Conservation (phyloP, 2,888 invertebrate species). For the Tinea pellionella region DNA sequence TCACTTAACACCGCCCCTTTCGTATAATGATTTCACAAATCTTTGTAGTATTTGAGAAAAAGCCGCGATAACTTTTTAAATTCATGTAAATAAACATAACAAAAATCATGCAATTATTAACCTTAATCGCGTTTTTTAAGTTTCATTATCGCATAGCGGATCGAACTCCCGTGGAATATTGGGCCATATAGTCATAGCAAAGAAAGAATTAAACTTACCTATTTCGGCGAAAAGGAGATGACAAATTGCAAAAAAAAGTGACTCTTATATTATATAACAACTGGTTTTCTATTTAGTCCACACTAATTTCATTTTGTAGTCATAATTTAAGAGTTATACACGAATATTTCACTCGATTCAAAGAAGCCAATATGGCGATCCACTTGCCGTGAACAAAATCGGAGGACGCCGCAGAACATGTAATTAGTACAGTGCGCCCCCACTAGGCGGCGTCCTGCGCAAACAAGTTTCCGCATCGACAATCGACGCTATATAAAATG, state of each 20-base stretch:
- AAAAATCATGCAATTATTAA: constrained; percentile 72
- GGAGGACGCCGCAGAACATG: constrained; percentile 68
- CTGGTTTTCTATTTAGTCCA: constrained; percentile 50
- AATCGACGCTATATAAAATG: not conserved
- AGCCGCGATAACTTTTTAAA: constrained; percentile 67
- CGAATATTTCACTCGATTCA: constrained; percentile 62
- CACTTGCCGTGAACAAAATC: constrained; percentile 68
- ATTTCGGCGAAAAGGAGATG: constrained; percentile 39
- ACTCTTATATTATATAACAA: constrained; percentile 34
- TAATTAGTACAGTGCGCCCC: constrained; percentile 64
- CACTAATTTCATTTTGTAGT: constrained; percentile 62
- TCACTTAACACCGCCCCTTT: constrained; percentile 51
- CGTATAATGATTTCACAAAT: constrained; percentile 2
- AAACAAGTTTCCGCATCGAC: not conserved
- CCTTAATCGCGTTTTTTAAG: constrained; percentile 72
- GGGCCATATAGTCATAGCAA: constrained; percentile 70
- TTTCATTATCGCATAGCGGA: constrained; percentile 72
- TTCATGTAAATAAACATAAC: constrained; percentile 70
- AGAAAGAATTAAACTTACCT: constrained; percentile 66
- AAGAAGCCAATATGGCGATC: constrained; percentile 69
- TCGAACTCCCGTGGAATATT: constrained; percentile 71
- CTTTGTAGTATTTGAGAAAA: constrained; percentile 29
- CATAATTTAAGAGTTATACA: constrained; percentile 63
- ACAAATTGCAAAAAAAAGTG: constrained; percentile 40
- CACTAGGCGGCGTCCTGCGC: constrained; percentile 38